phyloP scores from a whole-genome alignment of 1,140 invertebrate genomes.

The Hypothenemus hampei region DNA sequence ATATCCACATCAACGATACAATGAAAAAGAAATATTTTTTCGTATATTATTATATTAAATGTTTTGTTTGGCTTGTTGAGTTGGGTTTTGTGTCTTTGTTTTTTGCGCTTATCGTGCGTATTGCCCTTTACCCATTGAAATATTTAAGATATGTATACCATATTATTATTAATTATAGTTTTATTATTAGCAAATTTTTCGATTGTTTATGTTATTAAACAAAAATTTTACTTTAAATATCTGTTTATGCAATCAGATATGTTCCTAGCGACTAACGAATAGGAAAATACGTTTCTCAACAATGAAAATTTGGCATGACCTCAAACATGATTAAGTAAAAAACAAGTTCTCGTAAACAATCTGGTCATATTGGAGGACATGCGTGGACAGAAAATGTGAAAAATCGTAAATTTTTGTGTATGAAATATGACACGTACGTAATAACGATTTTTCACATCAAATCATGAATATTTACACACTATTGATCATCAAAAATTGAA shows the following conservation, averaged over 20 bases:
- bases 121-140: neutral
- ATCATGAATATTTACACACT: neutral
- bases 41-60: slow-evolving; percentile 1
- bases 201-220: no score
- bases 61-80: neutral
- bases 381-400: neutral
- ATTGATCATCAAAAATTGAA: neutral
- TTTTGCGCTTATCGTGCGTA: neutral
- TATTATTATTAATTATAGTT: slow-evolving; percentile 17
- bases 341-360: neutral
- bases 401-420: no score
- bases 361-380: neutral
- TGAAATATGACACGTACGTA: neutral
- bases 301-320: no score
- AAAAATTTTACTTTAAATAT: slow-evolving; percentile 1
- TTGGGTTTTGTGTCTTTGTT: neutral
- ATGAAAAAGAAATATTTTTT: neutral
- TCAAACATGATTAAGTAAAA: neutral
- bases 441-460: neutral
- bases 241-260: slow-evolving; percentile 20
- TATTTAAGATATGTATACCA: slow-evolving; percentile 19
- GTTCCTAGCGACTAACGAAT: slow-evolving; percentile 21
- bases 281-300: neutral
- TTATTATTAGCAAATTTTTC: no score
- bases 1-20: neutral